Percentiles rank a stretch among this genome's conserved stretches.
These are phyloP conservation scores for Lycodopsis pacificus DNA, from an alignment of 2,797 vertebrate genomes.

Conservation along the genomic window DNA sequence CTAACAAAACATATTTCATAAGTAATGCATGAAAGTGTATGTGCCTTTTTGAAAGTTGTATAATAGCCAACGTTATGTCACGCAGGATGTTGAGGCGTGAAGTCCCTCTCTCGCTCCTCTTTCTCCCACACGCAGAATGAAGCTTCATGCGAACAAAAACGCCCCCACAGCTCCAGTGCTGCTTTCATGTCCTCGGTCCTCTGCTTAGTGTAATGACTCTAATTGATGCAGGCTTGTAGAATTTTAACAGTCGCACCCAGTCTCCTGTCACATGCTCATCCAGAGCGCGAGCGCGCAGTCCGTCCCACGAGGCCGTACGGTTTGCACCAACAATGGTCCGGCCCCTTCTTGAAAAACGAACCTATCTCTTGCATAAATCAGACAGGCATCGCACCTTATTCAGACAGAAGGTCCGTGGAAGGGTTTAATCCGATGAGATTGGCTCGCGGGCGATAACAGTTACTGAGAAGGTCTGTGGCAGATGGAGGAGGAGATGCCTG, in stretches of 20 bases:
- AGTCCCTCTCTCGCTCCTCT: conserved; percentile 39
- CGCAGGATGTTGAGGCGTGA: conserved; percentile 58
- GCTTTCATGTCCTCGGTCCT: conserved; percentile 53
- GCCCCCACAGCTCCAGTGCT: conserved; percentile 46
- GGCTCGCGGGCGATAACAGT: conserved; percentile 49
- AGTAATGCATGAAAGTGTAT: conserved; percentile 46
- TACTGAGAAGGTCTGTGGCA: conserved; percentile 68
- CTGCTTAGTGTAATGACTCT: conserved; percentile 50
- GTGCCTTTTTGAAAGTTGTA: conserved; percentile 22
- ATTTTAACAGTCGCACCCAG: conserved; percentile 39
- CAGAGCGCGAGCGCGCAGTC: conserved; percentile 28
- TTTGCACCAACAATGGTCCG: conserved; percentile 8
- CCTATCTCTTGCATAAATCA: conserved; percentile 6
- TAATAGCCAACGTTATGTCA: conserved; percentile 57
- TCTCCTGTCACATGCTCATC: conserved; percentile 39
- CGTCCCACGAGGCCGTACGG: not conserved
- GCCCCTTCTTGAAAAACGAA: not conserved
- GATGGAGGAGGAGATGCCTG: conserved; percentile 83
- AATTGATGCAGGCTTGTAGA: conserved; percentile 58
- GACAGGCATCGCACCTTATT: conserved; percentile 26
- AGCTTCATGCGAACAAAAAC: conserved; percentile 29
- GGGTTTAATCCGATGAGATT: conserved; percentile 53
- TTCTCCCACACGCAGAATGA: conserved; percentile 67
- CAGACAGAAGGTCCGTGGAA: conserved; percentile 19
- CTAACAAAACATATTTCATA: conserved; percentile 46